Base-by-base conservation (phyloP, 2,113 vertebrate species). In the Oxyruncus cristatus region DNA sequence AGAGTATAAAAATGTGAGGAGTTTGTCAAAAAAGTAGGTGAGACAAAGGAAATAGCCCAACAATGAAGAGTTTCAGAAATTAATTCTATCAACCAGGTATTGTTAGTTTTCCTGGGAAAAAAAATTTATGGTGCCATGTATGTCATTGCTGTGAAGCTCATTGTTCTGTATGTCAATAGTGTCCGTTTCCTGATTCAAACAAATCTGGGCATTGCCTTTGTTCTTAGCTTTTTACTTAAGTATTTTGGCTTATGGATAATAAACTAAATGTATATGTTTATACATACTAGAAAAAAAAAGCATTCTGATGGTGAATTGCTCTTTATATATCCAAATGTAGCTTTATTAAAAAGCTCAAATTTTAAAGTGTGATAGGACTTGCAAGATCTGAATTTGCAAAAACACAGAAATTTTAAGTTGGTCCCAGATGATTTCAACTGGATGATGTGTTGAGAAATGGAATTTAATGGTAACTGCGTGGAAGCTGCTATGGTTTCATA, bases 1-100 rank as follows among this genome's bases (percentile, higher is more conserved):
- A 53, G 21, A 63, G 30, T 37, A 26, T 67, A 28, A 72, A 72
- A 80, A 65, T 5, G 3, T n/a, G 35, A 41, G 14, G 13, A 35
- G 28, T 27, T 67, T 46, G 37, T 63, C 75, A 44, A 84, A 93
- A 84, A 8, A 72, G 9, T 55, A 50, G 18, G 5, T 63, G 44
- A 84, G n/a, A n/a, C 13, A 55, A 73, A 68, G 14, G 27, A 58
- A 65, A 28, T 35, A 72, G 28, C 4, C 14, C 28, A 53, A 80
- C 26, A 63, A 72, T 55, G 6, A 72, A 63, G 27, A 50, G 62
- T 47, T 90, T 66, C 27, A 53, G 41, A 66, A 81, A 39, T 33
- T 0, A 28, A 28, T 85, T 90, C n/a, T 42, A 0, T 39, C 1
- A 0, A 47, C 16, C 18, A 65, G 37, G 3, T 0, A 0, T 68